Conservation (phyloP, 1,140 invertebrate species). For the Paralvinella palmiformis region DNA sequence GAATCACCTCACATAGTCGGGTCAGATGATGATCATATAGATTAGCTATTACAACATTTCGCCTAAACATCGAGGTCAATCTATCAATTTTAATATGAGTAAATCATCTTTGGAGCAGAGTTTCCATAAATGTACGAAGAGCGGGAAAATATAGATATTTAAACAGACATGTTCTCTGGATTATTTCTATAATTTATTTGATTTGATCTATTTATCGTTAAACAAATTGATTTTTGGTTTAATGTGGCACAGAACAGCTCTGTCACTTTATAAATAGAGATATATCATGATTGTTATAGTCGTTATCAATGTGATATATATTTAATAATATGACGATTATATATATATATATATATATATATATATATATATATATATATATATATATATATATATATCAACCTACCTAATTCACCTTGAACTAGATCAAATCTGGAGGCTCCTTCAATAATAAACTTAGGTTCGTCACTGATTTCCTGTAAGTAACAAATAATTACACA, state of each 20-base stretch:
- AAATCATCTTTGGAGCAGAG: too few relatives aligned
- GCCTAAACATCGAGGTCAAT: too few relatives aligned
- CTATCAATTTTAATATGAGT: too few relatives aligned
- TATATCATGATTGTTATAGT: conserved; percentile 1
- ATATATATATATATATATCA: background rate
- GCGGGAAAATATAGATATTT: too few relatives aligned
- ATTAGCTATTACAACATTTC: too few relatives aligned
- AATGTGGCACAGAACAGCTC: background rate
- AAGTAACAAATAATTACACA: background rate
- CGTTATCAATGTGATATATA: background rate
- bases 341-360: background rate
- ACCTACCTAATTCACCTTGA: conserved; percentile 58
- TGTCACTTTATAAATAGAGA: background rate
- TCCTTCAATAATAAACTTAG: conserved; percentile 36
- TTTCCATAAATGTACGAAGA: too few relatives aligned
- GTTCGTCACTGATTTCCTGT: conserved; percentile 37
- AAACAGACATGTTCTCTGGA: too few relatives aligned
- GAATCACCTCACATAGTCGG: too few relatives aligned
- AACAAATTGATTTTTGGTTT: background rate
- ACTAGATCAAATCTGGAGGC: conserved; percentile 58
- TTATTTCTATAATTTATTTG: too few relatives aligned
- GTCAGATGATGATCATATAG: too few relatives aligned
- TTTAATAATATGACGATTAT: background rate
- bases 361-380: background rate
- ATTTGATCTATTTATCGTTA: background rate